These are phyloP conservation scores for Trissolcus brochymenae DNA, from an alignment of 2,888 invertebrate species.

Conservation along the genomic window DNA sequence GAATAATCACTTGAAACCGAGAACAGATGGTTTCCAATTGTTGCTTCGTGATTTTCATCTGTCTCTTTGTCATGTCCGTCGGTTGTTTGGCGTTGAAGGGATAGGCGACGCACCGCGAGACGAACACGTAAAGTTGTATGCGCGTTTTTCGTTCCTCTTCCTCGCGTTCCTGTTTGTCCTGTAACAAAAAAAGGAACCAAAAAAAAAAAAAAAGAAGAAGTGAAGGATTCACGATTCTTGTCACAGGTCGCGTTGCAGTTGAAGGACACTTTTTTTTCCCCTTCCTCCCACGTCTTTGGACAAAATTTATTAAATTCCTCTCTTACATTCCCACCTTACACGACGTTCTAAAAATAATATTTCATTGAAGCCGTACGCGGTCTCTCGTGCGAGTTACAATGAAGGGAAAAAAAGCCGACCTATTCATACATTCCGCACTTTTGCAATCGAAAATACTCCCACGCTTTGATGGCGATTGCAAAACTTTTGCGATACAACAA, in stretches of 20 bases:
- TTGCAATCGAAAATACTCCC: too few species aligned
- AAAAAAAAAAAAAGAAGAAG: background rate
- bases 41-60: constrained; percentile 96
- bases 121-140: constrained; percentile 98
- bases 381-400: too few species aligned
- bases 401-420: too few species aligned
- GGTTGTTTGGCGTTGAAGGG: constrained; percentile 99
- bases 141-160: constrained; percentile 97
- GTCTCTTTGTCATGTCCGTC: constrained; percentile 97
- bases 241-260: background rate
- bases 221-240: background rate
- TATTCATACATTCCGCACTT: too few species aligned
- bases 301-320: too few species aligned
- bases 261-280: background rate
- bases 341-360: too few species aligned
- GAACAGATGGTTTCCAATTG: constrained; percentile 96
- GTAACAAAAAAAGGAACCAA: constrained; percentile 1
- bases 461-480: too few species aligned
- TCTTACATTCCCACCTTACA: too few species aligned
- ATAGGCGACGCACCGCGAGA: constrained; percentile 97
- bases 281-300: too few species aligned
- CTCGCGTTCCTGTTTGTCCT: constrained; percentile 95
- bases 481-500: background rate
- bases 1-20: constrained; percentile 88
- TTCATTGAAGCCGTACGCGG: too few species aligned